These are phyloP conservation scores for Heterocephalus glaber DNA, from an alignment of 2,113 vertebrate species.

Conservation along the genomic window DNA sequence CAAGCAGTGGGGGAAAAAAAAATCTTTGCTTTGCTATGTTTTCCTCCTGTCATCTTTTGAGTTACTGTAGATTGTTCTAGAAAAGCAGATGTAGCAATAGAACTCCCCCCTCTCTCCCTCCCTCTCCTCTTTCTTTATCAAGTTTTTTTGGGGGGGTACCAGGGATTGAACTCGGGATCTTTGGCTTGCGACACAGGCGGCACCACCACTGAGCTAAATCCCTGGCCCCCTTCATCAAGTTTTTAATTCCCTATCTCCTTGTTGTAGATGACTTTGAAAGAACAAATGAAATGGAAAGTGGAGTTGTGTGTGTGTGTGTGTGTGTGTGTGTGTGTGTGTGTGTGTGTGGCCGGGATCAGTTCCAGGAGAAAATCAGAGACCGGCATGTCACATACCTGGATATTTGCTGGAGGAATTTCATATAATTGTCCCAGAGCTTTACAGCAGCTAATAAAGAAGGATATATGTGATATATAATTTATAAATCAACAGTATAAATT, in stretches of 20 bases:
- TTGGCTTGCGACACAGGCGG: no score
- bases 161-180: no score
- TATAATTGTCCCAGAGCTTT: not conserved
- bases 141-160: no score
- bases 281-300: not conserved
- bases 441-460: not conserved
- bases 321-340: no score
- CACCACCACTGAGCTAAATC: no score
- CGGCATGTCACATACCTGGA: not conserved
- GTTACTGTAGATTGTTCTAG: constrained; percentile 27
- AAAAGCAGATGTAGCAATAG: constrained; percentile 30
- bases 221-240: not conserved
- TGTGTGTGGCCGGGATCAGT: not conserved
- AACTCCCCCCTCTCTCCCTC: not conserved
- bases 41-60: not conserved
- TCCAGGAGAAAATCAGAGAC: constrained; percentile 1
- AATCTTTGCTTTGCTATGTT: constrained; percentile 15
- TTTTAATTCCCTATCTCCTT: not conserved
- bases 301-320: not conserved
- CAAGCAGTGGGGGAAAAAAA: not conserved
- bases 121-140: not conserved
- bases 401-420: not conserved
- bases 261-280: not conserved
- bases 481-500: not conserved
- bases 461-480: not conserved